Evolutionary conservation across 1,140 invertebrate species (phyloP).

Genomic region (Trypoxylus dichotomus): DNA sequence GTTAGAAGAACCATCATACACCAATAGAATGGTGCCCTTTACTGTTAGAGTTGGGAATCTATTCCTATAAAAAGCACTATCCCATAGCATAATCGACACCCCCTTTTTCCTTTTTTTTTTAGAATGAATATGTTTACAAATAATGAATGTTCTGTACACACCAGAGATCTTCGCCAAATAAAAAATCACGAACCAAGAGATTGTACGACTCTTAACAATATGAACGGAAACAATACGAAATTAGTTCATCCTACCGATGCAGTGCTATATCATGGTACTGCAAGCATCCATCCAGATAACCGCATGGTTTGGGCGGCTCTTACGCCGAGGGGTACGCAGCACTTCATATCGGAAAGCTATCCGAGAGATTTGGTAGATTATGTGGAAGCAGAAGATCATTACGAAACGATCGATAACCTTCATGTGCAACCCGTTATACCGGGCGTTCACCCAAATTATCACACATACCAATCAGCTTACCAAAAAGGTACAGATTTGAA

Average conservation of each 20-base stretch:
- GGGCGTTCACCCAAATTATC: slow-evolving; percentile 33
- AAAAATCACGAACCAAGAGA: slow-evolving; percentile 46
- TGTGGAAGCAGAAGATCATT: slow-evolving; percentile 69
- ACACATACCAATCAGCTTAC: slow-evolving; percentile 38
- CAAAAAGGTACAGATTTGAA: slow-evolving; percentile 44
- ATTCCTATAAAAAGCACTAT: background rate
- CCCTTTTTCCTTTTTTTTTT: background rate
- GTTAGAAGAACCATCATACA: no score
- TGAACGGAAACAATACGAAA: slow-evolving; percentile 40
- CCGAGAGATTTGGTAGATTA: slow-evolving; percentile 54
- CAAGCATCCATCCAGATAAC: slow-evolving; percentile 55
- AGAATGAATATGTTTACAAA: slow-evolving; percentile 51
- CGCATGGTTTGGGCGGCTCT: slow-evolving; percentile 82
- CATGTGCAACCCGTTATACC: slow-evolving; percentile 54
- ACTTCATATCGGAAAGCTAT: slow-evolving; percentile 67
- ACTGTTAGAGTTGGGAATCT: no score
- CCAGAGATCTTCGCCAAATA: slow-evolving; percentile 41
- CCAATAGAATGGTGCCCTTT: no score
- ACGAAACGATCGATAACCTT: slow-evolving; percentile 71
- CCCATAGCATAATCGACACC: background rate
- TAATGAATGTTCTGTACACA: slow-evolving; percentile 48
- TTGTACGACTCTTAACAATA: slow-evolving; percentile 39
- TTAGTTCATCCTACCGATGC: slow-evolving; percentile 47
- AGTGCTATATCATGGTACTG: slow-evolving; percentile 45
- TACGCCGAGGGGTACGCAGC: slow-evolving; percentile 75